phyloP scores from a whole-genome alignment of 53 echinoderm and acorn worm species.

The Astropecten irregularis region DNA sequence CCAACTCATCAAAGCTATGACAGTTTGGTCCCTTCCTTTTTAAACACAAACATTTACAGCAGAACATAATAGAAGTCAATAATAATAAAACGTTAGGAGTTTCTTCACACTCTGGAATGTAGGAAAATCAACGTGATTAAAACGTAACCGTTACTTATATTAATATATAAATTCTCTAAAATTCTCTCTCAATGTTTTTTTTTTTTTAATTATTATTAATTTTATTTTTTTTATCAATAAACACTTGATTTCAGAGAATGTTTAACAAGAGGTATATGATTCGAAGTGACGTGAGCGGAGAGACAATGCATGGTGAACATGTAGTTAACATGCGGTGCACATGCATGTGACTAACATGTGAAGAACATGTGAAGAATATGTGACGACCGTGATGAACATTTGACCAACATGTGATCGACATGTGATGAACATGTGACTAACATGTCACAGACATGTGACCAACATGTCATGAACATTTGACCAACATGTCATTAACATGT shows the following conservation, averaged over 20 bases:
- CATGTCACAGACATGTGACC: background rate
- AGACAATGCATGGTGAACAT: background rate
- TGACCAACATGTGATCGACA: background rate
- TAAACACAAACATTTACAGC: slow-evolving; percentile 52
- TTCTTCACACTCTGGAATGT: slow-evolving; percentile 47
- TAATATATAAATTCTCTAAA: slow-evolving; percentile 26
- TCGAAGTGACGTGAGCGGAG: background rate
- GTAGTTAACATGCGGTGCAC: background rate
- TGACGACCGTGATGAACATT: background rate
- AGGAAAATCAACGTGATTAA: slow-evolving; percentile 49
- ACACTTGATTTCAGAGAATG: slow-evolving; percentile 41
- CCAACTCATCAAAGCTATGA: slow-evolving; percentile 5
- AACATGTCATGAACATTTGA: too few species aligned
- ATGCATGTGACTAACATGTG: background rate
- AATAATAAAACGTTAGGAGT: slow-evolving; percentile 37
- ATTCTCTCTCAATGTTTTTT: background rate
- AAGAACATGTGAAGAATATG: background rate
- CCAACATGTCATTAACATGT: too few species aligned
- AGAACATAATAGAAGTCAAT: slow-evolving; percentile 11
- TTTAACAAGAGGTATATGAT: slow-evolving; percentile 35
- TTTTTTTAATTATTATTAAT: too few species aligned
- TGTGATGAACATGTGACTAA: background rate
- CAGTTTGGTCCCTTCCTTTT: slow-evolving; percentile 28
- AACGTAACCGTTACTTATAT: slow-evolving; percentile 27
- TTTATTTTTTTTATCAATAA: too few species aligned